phyloP scores from a whole-genome alignment of 2,888 invertebrate genomes.

The Ischnus inquisitorius region DNA sequence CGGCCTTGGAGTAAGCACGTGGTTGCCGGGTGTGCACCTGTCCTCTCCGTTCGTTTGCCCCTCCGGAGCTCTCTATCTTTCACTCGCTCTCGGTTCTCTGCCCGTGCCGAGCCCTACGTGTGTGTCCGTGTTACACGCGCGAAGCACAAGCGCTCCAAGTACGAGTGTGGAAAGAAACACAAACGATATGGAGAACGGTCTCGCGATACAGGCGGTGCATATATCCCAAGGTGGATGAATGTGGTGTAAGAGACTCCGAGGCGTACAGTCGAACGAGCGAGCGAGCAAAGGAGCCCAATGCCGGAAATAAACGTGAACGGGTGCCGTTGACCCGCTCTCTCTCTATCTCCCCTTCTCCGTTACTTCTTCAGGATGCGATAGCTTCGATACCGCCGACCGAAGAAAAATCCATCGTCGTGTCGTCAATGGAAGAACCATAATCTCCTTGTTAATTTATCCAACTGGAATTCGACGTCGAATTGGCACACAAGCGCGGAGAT shows the following conservation, averaged over 20 bases:
- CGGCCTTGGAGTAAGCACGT: constrained; percentile 82
- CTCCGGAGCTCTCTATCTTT: constrained; percentile 51
- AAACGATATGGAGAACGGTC: constrained; percentile 39
- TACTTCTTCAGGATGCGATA: constrained; percentile 60
- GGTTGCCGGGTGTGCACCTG: constrained; percentile 76
- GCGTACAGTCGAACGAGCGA: constrained; percentile 50
- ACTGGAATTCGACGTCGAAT: background rate
- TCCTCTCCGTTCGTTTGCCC: constrained; percentile 57
- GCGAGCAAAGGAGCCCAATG: constrained; percentile 76
- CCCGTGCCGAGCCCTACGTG: background rate
- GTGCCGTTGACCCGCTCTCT: constrained; percentile 82
- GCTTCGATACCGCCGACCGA: constrained; percentile 21
- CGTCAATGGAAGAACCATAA: background rate
- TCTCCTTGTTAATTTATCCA: background rate
- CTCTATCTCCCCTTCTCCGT: constrained; percentile 40
- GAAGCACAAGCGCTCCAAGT: background rate
- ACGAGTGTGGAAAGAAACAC: constrained; percentile 12
- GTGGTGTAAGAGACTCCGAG: constrained; percentile 14
- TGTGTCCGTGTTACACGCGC: background rate
- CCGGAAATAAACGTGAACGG: constrained; percentile 83
- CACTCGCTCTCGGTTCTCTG: constrained; percentile 18
- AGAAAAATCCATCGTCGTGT: constrained; percentile 5
- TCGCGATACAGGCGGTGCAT: constrained; percentile 1
- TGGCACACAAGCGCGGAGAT: background rate
- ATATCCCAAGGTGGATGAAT: constrained; percentile 27